Percentiles rank a stretch among this genome's conserved stretches.
phyloP scores from a whole-genome alignment of 1,140 invertebrate species.

The Cydia fagiglandana region DNA sequence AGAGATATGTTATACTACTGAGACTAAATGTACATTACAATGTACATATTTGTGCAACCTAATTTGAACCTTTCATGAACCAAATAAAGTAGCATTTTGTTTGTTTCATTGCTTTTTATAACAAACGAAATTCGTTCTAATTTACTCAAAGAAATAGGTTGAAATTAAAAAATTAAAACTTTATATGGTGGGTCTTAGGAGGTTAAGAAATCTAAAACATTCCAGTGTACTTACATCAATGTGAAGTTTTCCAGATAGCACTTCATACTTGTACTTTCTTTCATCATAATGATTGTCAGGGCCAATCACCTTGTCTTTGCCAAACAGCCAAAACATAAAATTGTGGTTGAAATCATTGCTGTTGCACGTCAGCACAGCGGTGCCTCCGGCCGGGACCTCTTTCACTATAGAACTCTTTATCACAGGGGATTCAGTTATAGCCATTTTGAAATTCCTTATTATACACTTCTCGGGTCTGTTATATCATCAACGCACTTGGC shows the following conservation, averaged over 20 bases:
- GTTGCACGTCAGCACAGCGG: slow-evolving; percentile 81
- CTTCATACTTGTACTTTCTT: slow-evolving; percentile 85
- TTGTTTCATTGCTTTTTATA: no score
- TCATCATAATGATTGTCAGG: slow-evolving; percentile 81
- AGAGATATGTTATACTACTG: no score
- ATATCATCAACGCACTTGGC: slow-evolving; percentile 49
- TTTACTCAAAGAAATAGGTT: no score
- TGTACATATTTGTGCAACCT: no score
- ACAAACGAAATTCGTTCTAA: no score
- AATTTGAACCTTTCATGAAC: no score
- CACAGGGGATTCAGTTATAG: slow-evolving; percentile 47
- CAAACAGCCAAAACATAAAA: slow-evolving; percentile 85
- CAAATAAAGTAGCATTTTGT: no score
- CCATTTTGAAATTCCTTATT: slow-evolving; percentile 37
- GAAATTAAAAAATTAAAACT: no score
- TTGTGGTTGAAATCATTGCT: slow-evolving; percentile 84
- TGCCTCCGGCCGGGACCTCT: slow-evolving; percentile 80
- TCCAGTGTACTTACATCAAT: slow-evolving; percentile 80
- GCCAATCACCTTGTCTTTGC: slow-evolving; percentile 80
- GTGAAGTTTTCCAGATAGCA: slow-evolving; percentile 82
- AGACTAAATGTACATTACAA: no score
- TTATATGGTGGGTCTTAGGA: no score
- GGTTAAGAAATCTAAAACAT: slow-evolving; percentile 21
- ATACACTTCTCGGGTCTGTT: slow-evolving; percentile 37
- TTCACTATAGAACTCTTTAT: slow-evolving; percentile 65